Evolutionary conservation across 2,888 invertebrate genomes (phyloP), one percentile per base, ranked within the genome.

Genomic region (Trisateles emortualis): DNA sequence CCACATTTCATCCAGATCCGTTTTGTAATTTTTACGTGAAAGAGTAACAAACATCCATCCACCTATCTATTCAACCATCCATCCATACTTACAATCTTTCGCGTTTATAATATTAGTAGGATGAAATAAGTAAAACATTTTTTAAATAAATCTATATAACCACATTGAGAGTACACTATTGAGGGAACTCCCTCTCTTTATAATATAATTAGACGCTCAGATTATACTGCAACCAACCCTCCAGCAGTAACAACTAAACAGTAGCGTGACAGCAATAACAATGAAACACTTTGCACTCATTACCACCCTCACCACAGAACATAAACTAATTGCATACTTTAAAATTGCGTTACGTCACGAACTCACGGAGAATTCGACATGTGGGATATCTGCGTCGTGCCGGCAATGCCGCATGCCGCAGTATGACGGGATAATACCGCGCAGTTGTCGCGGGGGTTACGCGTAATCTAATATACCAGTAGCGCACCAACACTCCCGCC

Each of bases 391-490:
- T 3, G 5, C 29, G 26, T 16, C 39, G 26, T 22, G 26, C 1
- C 26, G 26, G 10, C 1, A n/a, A n/a, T 5, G 22, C 22, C 22
- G 22, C 22, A 5, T 2, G 22, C 22, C 22, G 22, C 22, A 22
- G 19, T 19, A 19, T 26, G 10, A 19, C 13, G 19, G 13, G 41
- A 40, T 41, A 45, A 40, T 39, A 52, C 19, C 19, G 19, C 41
- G 29, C 50, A 45, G 47, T 40, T 53, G 42, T 19, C 10, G 26
- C 10, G 46, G 62, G 68, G 64, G 72, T 67, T 72, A 67, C 68
- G 68, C 53, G 67, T 87, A 87, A 89, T 86, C 79, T 75, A 88
- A 88, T 89, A 81, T 60, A 80, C 73, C 79, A 80, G 33, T 33
- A 48, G 26, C 80, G 76, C 78, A 83, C n/a, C n/a, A 87, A 85